These are phyloP conservation scores for Actinia tenebrosa DNA, from an alignment of 64 coral and sea anemone species.

Conservation along the genomic window DNA sequence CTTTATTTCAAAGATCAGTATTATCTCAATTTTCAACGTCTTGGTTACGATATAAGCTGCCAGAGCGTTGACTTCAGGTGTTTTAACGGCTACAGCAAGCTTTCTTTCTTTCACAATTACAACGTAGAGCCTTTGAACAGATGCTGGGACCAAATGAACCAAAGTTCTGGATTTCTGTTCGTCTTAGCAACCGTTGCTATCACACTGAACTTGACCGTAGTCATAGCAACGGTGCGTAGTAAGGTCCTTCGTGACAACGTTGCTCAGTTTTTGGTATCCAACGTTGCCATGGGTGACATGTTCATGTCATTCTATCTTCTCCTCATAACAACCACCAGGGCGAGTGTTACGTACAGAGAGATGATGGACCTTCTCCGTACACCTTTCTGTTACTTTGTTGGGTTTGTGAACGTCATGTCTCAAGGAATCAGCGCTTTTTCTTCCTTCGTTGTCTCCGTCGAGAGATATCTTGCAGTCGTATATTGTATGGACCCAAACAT, in stretches of 20 bases:
- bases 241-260: constrained; percentile 43
- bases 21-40: background rate
- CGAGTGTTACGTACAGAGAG: background rate
- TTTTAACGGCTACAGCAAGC: constrained; percentile 8
- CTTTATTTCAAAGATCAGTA: constrained; percentile 14
- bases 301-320: constrained; percentile 18
- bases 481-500: constrained; percentile 34
- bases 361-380: background rate
- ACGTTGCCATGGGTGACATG: constrained; percentile 37
- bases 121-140: constrained; percentile 51
- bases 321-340: constrained; percentile 18
- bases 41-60: constrained; percentile 5
- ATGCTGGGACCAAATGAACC: constrained; percentile 56
- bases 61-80: background rate
- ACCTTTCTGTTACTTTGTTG: constrained; percentile 16
- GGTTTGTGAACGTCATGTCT: constrained; percentile 32
- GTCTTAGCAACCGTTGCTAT: constrained; percentile 52
- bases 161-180: constrained; percentile 40
- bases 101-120: constrained; percentile 6
- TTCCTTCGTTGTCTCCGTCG: constrained; percentile 28
- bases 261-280: constrained; percentile 25
- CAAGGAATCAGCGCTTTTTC: constrained; percentile 36
- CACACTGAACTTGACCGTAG: constrained; percentile 51
- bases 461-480: constrained; percentile 39
- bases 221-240: constrained; percentile 46